phyloP scores from a whole-genome alignment of 2,797 vertebrate species.

The Botia almorhae region DNA sequence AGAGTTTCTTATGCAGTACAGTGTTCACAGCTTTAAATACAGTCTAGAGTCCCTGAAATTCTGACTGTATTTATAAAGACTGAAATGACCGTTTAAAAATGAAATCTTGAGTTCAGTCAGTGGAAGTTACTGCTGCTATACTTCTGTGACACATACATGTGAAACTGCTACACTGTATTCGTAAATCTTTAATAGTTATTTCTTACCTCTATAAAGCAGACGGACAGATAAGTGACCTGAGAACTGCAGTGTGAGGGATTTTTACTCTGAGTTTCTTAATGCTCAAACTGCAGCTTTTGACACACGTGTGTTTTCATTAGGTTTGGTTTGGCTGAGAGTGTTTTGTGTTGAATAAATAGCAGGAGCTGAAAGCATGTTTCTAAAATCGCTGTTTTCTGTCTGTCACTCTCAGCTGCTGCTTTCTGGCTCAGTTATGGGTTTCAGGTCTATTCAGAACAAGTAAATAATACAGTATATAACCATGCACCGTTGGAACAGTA shows the following conservation, averaged over 20 bases:
- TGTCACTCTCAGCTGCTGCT: no score
- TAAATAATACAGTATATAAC: no score
- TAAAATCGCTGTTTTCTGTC: background rate
- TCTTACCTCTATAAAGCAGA: background rate
- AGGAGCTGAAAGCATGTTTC: background rate
- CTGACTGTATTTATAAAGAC: background rate
- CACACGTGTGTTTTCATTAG: background rate
- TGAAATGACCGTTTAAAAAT: background rate
- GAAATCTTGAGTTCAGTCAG: background rate
- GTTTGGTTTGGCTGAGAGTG: no score
- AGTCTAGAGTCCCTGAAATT: background rate
- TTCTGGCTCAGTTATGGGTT: no score
- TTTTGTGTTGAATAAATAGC: background rate
- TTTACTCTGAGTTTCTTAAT: background rate
- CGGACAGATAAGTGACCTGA: no score
- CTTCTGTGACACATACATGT: background rate
- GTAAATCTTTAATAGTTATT: background rate
- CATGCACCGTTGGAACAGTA: no score
- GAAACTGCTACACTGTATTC: background rate
- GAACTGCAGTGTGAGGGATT: no score
- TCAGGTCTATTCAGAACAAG: no score
- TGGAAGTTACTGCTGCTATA: background rate
- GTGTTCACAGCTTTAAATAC: background rate
- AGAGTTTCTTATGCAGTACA: background rate
- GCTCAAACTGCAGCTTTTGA: background rate